Evolutionary conservation across 2,888 invertebrate species (phyloP).

Genomic region (Drosophila atripex): DNA sequence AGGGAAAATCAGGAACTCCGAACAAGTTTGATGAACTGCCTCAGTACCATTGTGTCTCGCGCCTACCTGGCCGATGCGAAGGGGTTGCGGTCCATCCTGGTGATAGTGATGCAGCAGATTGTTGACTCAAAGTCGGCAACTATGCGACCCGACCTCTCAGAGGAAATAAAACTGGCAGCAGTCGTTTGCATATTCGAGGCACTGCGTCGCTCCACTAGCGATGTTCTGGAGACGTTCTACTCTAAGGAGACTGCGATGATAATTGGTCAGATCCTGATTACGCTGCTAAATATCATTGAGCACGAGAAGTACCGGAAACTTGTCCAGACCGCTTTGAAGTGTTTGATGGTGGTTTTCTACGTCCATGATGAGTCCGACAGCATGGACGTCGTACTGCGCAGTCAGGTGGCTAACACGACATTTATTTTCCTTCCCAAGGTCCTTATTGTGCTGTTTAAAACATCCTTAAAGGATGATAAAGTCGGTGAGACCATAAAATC

Average conservation of each 20-base stretch:
- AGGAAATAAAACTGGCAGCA: slow-evolving; percentile 82
- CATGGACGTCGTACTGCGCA: slow-evolving; percentile 85
- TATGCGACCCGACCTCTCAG: slow-evolving; percentile 74
- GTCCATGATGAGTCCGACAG: slow-evolving; percentile 86
- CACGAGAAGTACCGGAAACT: slow-evolving; percentile 87
- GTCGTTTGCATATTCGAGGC: slow-evolving; percentile 77
- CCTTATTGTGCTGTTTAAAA: slow-evolving; percentile 84
- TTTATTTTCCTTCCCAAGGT: slow-evolving; percentile 87
- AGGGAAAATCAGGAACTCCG: slow-evolving; percentile 81
- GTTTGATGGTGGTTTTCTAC: slow-evolving; percentile 87
- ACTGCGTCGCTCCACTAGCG: slow-evolving; percentile 77
- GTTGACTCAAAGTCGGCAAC: slow-evolving; percentile 68
- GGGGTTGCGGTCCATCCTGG: slow-evolving; percentile 78
- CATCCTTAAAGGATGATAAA: slow-evolving; percentile 85
- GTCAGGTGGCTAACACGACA: slow-evolving; percentile 86
- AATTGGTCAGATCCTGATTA: slow-evolving; percentile 88
- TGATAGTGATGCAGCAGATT: slow-evolving; percentile 79
- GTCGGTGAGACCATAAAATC: slow-evolving; percentile 86
- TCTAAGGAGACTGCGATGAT: slow-evolving; percentile 85
- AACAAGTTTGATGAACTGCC: slow-evolving; percentile 74
- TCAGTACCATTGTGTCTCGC: slow-evolving; percentile 75
- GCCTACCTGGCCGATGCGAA: slow-evolving; percentile 76
- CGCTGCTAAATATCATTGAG: slow-evolving; percentile 87
- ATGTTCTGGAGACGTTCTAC: slow-evolving; percentile 86
- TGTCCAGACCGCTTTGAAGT: slow-evolving; percentile 86